phyloP scores from a whole-genome alignment of 2,888 invertebrate species.

The Temnothorax rugatulus region DNA sequence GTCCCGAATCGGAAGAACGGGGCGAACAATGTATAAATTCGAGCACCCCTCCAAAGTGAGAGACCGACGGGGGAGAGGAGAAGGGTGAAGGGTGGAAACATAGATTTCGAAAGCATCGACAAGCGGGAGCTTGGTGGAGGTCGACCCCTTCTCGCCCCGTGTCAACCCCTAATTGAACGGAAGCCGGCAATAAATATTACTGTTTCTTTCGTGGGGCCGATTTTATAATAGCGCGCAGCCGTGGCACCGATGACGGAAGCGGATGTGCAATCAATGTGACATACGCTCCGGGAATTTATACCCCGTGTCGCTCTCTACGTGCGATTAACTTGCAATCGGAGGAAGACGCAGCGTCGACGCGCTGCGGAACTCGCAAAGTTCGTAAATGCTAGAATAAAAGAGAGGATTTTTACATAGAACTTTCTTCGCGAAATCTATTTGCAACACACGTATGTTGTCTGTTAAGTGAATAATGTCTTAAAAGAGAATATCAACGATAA shows the following conservation, averaged over 20 bases:
- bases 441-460: neutral
- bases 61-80: neutral
- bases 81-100: slow-evolving; percentile 67
- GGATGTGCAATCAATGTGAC: slow-evolving; percentile 84
- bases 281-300: slow-evolving; percentile 74
- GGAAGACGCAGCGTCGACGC: slow-evolving; percentile 48
- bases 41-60: slow-evolving; percentile 60
- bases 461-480: neutral
- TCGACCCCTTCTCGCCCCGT: slow-evolving; percentile 71
- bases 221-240: slow-evolving; percentile 80
- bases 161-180: slow-evolving; percentile 86
- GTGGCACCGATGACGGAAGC: slow-evolving; percentile 79
- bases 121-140: slow-evolving; percentile 61
- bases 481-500: neutral
- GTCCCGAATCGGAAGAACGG: slow-evolving; percentile 72
- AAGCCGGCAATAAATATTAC: slow-evolving; percentile 85
- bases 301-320: slow-evolving; percentile 67
- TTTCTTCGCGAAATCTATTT: neutral
- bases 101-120: slow-evolving; percentile 79
- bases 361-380: neutral
- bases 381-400: neutral
- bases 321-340: slow-evolving; percentile 68
- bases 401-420: neutral
- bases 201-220: slow-evolving; percentile 81
- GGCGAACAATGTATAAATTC: slow-evolving; percentile 76